Evolutionary conservation across 1,140 invertebrate species (phyloP), one percentile per base, ranked within the genome.

Genomic region (Battus philenor): DNA sequence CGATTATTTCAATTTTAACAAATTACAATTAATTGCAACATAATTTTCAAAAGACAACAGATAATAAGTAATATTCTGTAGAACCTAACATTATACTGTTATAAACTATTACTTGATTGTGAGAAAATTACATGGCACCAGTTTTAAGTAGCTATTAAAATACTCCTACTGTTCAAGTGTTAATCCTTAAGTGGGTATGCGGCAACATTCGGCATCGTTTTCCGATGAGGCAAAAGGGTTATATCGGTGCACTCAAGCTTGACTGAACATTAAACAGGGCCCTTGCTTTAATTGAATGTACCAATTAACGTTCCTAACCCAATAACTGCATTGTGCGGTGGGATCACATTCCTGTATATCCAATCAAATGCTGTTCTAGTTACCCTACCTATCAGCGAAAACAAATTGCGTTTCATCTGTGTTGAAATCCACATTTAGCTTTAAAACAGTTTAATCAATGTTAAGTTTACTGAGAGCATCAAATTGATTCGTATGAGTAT

Each of bases 301-400:
- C 41, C 57, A 56, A 55, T 60, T 60, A 60, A 60, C 36, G 48
- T 56, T 60, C 36, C 53, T 55, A 41, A 41, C 38, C 38, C 26
- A 41, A 41, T 41, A 29, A 41, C 26, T 29, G 15, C 22, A 27
- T n/a, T n/a, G 8, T 16, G 15, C 17, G 13, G 31, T 33, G 15
- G 15, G 17, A 16, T 16, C 15, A 33, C 15, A 33, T n/a, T 33
- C 15, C 7, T 8, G n/a, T n/a, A n/a, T n/a, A n/a, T n/a, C n/a
- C n/a, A n/a, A n/a, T n/a, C n/a, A n/a, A n/a, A n/a, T n/a, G n/a
- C n/a, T n/a, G n/a, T n/a, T n/a, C n/a, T n/a, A n/a, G n/a, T n/a
- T n/a, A n/a, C n/a, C n/a, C n/a, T n/a, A n/a, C n/a, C n/a, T n/a
- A n/a, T n/a, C n/a, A n/a, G n/a, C n/a, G n/a, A n/a, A n/a, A n/a